Percentiles rank a stretch among this genome's conserved stretches.
These are phyloP conservation scores for Tortrix viridana DNA, from an alignment of 2,888 invertebrate genomes.

Conservation along the genomic window DNA sequence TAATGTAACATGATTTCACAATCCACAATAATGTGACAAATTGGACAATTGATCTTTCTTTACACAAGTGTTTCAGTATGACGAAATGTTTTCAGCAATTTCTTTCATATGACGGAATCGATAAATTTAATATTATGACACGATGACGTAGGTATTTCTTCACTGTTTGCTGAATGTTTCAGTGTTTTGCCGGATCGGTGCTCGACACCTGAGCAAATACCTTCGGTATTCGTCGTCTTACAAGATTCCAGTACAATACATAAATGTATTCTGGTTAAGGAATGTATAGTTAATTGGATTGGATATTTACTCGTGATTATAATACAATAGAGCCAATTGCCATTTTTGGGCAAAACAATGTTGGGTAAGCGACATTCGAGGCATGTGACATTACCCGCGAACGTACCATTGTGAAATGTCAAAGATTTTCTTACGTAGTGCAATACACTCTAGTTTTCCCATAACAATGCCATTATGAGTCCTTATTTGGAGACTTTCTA, in stretches of 20 bases:
- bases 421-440: slow-evolving; percentile 19
- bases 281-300: slow-evolving; percentile 31
- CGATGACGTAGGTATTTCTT: slow-evolving; percentile 13
- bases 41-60: slow-evolving; percentile 25
- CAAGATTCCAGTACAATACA: slow-evolving; percentile 11
- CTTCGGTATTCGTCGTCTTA: slow-evolving; percentile 1
- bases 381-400: slow-evolving; percentile 8
- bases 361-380: slow-evolving; percentile 20
- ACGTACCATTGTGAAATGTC: slow-evolving; percentile 20
- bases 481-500: slow-evolving; percentile 32
- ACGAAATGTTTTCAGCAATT: slow-evolving; percentile 25
- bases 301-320: slow-evolving; percentile 30
- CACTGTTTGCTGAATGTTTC: slow-evolving; percentile 22
- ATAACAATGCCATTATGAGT: slow-evolving; percentile 21
- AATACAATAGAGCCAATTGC: slow-evolving; percentile 32
- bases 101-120: slow-evolving; percentile 28
- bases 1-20: no score
- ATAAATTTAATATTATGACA: slow-evolving; percentile 24
- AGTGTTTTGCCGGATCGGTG: not conserved
- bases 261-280: slow-evolving; percentile 23
- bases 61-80: slow-evolving; percentile 25
- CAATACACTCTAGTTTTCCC: slow-evolving; percentile 19
- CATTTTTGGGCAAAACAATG: slow-evolving; percentile 31
- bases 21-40: not conserved
- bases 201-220: slow-evolving; percentile 22